Conservation (phyloP, 2,113 vertebrate species). For the Rutilus rutilus region DNA sequence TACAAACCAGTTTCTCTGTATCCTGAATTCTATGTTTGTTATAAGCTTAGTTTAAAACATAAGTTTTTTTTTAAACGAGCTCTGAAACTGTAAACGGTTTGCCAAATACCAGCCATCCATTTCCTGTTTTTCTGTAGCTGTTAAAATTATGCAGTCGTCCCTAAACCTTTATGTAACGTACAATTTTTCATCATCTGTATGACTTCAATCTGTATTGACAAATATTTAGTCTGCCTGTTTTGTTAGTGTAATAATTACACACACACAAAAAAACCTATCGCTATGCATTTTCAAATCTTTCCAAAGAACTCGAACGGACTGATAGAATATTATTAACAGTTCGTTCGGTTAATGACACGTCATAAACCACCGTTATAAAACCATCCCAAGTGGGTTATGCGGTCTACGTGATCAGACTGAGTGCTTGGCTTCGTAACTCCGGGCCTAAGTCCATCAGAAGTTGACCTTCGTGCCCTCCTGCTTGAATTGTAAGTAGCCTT, state of each 20-base stretch:
- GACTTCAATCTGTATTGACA: not conserved
- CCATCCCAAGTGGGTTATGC: not conserved
- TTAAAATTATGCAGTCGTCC: no score
- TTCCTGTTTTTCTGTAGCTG: not conserved
- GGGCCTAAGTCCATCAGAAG: not conserved
- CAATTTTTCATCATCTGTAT: not conserved
- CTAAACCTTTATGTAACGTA: no score
- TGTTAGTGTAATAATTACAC: not conserved
- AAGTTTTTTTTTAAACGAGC: no score
- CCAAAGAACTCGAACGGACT: not conserved
- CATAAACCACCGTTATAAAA: not conserved
- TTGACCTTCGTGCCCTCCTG: not conserved
- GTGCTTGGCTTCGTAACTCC: not conserved
- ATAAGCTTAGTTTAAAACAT: not conserved
- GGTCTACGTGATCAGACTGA: not conserved
- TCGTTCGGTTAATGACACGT: not conserved
- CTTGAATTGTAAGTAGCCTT: not conserved
- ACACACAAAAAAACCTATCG: not conserved
- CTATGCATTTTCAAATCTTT: not conserved
- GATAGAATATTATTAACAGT: no score
- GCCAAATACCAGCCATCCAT: not conserved
- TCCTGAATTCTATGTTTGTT: not conserved
- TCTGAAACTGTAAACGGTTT: not conserved
- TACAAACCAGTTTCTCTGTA: not conserved
- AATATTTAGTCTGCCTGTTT: not conserved